Conservation (phyloP, 2,888 invertebrate genomes). For the Julus scandinavius region DNA sequence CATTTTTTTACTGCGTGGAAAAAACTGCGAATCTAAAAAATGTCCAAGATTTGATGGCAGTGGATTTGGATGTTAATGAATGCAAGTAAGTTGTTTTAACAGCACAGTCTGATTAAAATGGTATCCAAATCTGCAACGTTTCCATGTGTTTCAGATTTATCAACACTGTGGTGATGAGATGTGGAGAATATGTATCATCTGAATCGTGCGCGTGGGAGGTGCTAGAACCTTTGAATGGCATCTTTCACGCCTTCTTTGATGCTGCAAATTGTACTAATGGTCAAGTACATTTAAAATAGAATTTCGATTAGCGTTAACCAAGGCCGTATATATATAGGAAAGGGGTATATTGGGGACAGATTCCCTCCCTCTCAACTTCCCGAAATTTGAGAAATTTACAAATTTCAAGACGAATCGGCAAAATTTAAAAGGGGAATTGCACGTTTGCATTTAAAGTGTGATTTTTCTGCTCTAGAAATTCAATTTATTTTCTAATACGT, state of each 20-base stretch:
- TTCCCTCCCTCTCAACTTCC: no score
- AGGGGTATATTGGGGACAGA: no score
- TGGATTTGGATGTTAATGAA: constrained; percentile 30
- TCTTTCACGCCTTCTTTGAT: not conserved
- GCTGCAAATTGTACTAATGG: constrained; percentile 22
- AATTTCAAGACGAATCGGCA: no score
- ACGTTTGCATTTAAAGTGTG: no score
- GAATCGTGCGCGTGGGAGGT: constrained; percentile 11
- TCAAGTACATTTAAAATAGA: not conserved
- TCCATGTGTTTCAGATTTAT: not conserved
- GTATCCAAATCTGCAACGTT: not conserved
- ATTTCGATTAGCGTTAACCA: no score
- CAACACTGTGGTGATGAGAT: not conserved
- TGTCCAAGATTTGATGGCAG: not conserved
- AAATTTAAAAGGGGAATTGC: no score
- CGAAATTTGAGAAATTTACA: no score
- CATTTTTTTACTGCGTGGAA: constrained; percentile 43
- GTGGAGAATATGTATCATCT: not conserved
- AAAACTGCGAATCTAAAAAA: constrained; percentile 4
- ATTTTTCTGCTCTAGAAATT: no score
- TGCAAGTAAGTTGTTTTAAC: not conserved
- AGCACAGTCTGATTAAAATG: no score
- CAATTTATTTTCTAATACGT: no score
- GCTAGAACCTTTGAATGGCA: not conserved
- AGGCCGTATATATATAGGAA: no score